Percentiles rank a stretch among this genome's conserved stretches.
Evolutionary conservation across 2,888 invertebrate species (phyloP).

Genomic region (Calliphora vomitoria): DNA sequence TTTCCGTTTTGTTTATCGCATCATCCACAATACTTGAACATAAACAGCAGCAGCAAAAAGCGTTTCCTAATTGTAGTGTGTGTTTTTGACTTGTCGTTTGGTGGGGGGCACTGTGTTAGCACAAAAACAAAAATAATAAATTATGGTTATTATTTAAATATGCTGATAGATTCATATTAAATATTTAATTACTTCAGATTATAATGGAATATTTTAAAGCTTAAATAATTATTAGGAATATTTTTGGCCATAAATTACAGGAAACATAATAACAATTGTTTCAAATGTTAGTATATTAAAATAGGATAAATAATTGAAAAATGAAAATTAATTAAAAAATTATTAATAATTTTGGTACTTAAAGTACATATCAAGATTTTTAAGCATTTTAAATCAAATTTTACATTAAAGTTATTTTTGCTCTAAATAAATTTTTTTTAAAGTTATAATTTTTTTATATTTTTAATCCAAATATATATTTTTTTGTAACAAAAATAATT

Average conservation of each 20-base stretch:
- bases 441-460: no score
- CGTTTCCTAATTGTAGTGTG: neutral
- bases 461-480: no score
- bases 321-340: neutral
- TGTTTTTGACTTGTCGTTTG: neutral
- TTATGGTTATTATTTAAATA: conserved; percentile 19
- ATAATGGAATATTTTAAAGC: neutral
- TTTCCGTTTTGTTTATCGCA: conserved; percentile 26
- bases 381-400: no score
- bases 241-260: neutral
- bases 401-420: no score
- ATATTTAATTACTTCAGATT: conserved; percentile 23
- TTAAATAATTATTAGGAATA: neutral
- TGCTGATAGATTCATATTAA: conserved; percentile 34
- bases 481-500: no score
- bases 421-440: no score
- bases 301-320: neutral
- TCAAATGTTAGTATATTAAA: neutral
- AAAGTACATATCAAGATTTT: no score
- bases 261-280: neutral
- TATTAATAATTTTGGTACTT: no score
- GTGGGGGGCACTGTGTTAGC: neutral
- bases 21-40: neutral
- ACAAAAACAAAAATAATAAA: conserved; percentile 18
- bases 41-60: neutral